Conservation (phyloP, 2,797 vertebrate genomes). For the Xenops minutus region DNA sequence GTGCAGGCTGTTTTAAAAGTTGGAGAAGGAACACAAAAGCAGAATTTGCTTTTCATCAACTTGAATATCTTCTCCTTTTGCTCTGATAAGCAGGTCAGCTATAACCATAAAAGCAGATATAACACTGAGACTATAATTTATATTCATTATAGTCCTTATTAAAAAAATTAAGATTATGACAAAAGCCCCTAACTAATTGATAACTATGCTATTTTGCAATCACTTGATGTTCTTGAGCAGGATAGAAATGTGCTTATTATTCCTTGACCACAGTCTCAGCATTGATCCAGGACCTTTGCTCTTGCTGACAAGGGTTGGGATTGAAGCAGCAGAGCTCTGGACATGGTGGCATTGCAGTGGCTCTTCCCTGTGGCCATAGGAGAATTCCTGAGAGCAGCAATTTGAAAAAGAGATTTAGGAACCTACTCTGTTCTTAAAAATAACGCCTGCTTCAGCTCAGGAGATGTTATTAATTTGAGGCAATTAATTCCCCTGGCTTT, state of each 20-base stretch:
- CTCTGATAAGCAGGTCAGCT: no score
- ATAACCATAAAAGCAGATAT: no score
- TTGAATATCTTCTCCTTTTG: no score
- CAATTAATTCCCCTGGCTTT: neutral
- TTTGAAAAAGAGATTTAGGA: neutral
- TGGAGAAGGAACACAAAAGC: neutral
- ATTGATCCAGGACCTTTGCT: neutral
- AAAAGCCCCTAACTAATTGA: neutral
- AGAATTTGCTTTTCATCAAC: no score
- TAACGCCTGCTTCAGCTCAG: neutral
- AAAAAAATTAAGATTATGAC: neutral
- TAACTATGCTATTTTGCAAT: neutral
- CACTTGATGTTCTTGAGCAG: neutral
- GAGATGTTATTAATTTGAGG: neutral
- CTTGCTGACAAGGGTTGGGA: neutral
- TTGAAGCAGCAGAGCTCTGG: neutral
- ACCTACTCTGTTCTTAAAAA: neutral
- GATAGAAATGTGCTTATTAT: neutral
- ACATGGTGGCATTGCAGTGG: neutral
- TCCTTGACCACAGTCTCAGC: neutral
- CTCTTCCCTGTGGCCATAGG: neutral
- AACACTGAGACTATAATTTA: no score
- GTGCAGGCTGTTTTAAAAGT: conserved; percentile 26
- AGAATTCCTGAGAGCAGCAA: neutral
- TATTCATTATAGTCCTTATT: no score